Conservation (phyloP, 1,140 invertebrate genomes). For the Drosophila punjabiensis region DNA sequence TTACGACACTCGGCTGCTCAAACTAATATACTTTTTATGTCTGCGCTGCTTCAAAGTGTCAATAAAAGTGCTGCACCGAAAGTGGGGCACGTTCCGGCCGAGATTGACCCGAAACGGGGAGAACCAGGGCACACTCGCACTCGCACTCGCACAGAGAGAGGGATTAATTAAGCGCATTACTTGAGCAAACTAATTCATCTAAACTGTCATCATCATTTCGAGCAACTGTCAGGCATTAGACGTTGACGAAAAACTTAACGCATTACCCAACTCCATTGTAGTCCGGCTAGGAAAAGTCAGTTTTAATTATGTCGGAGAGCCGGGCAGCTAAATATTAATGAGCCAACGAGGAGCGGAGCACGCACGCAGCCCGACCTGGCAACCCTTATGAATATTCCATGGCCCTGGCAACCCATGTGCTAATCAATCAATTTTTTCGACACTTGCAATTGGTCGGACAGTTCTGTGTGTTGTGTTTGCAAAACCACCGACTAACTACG, state of each 20-base stretch:
- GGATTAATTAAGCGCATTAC: conserved; percentile 79
- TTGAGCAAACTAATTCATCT: conserved; percentile 80
- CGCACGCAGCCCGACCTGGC: conserved; percentile 44
- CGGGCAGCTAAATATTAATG: conserved; percentile 72
- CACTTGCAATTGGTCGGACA: conserved; percentile 51
- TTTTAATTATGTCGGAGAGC: conserved; percentile 74
- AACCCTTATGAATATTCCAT: conserved; percentile 80
- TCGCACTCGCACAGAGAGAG: conserved; percentile 20
- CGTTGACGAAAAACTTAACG: conserved; percentile 79
- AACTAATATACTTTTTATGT: conserved; percentile 73
- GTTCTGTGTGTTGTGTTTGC: conserved; percentile 49
- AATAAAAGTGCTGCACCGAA: conserved; percentile 58
- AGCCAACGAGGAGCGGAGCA: conserved; percentile 44
- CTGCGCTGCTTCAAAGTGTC: conserved; percentile 51
- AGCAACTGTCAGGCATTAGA: conserved; percentile 80
- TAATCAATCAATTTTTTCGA: conserved; percentile 78
- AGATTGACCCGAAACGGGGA: conserved; percentile 45
- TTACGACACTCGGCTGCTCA: conserved; percentile 33
- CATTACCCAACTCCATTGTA: conserved; percentile 67
- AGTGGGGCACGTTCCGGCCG: conserved; percentile 36
- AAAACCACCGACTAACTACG: conserved; percentile 61
- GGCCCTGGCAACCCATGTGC: conserved; percentile 47
- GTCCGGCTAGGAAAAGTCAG: conserved; percentile 63
- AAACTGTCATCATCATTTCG: conserved; percentile 83
- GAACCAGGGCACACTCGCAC: neutral